A percentile compares a stretch with the other conserved stretches of the same genome.
Evolutionary conservation across 1,140 invertebrate genomes (phyloP).

Genomic region (Vanessa tameamea): DNA sequence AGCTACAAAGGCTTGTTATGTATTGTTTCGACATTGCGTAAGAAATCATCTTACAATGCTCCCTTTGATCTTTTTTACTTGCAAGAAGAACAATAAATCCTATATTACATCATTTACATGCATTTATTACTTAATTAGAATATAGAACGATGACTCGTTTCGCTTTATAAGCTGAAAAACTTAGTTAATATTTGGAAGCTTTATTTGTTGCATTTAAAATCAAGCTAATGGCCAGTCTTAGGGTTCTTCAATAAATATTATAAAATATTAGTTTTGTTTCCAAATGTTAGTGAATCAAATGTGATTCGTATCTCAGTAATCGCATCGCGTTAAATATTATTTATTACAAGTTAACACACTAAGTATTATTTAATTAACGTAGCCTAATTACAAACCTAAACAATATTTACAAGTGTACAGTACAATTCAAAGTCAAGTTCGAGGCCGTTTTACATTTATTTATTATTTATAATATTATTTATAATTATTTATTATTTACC

Average conservation of each 20-base stretch:
- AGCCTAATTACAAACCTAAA: conserved; percentile 1
- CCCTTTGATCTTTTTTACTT: conserved; percentile 8
- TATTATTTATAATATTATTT: too few relatives aligned
- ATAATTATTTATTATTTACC: conserved; percentile 34
- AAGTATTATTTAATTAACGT: background rate
- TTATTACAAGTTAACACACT: background rate
- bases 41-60: conserved; percentile 20
- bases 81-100: background rate
- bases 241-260: too few relatives aligned
- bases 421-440: conserved; percentile 19
- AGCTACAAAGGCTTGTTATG: conserved; percentile 23
- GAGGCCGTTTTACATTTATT: conserved; percentile 23
- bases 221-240: too few relatives aligned
- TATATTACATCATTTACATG: background rate
- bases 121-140: background rate
- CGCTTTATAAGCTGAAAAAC: background rate
- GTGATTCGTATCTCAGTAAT: background rate
- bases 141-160: background rate
- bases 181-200: background rate
- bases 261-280: background rate
- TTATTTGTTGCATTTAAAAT: background rate
- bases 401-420: conserved; percentile 20
- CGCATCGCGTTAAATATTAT: background rate
- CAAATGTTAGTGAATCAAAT: too few relatives aligned
- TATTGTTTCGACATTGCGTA: conserved; percentile 21